Conservation (phyloP, 2,888 invertebrate species). For the Hipparchia sbordonii region DNA sequence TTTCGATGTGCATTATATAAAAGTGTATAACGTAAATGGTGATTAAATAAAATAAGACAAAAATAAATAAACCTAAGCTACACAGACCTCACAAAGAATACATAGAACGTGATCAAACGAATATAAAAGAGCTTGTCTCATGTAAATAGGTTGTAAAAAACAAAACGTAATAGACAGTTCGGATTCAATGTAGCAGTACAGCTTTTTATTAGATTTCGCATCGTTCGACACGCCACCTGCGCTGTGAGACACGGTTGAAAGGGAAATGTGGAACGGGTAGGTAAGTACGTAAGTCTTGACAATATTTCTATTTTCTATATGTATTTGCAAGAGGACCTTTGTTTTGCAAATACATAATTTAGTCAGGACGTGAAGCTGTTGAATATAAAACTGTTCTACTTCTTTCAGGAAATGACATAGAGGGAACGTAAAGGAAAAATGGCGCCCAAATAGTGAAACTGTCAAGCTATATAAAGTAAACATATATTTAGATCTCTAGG, state of each 20-base stretch:
- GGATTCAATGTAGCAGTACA: conserved; percentile 36
- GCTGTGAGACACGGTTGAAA: conserved; percentile 26
- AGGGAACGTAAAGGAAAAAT: not conserved
- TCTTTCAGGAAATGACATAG: not conserved
- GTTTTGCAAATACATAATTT: conserved; percentile 9
- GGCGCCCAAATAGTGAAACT: too few relatives aligned
- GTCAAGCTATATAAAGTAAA: too few relatives aligned
- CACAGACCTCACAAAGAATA: conserved; percentile 19
- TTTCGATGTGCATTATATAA: too few relatives aligned
- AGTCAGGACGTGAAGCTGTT: not conserved
- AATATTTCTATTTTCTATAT: conserved; percentile 9
- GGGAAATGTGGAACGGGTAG: conserved; percentile 20
- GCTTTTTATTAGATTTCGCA: conserved; percentile 35
- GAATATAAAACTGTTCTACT: not conserved
- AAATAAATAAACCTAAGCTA: not conserved
- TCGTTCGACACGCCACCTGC: conserved; percentile 33
- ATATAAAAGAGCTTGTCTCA: conserved; percentile 28
- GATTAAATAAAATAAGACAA: too few relatives aligned
- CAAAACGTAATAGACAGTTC: conserved; percentile 34
- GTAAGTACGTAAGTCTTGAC: not conserved
- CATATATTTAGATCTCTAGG: too few relatives aligned
- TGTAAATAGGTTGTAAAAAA: conserved; percentile 31
- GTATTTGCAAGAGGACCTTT: not conserved
- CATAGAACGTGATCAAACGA: conserved; percentile 25
- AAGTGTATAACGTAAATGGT: too few relatives aligned